phyloP scores from a whole-genome alignment of 2,113 vertebrate species.

The Thinocorus orbignyianus region DNA sequence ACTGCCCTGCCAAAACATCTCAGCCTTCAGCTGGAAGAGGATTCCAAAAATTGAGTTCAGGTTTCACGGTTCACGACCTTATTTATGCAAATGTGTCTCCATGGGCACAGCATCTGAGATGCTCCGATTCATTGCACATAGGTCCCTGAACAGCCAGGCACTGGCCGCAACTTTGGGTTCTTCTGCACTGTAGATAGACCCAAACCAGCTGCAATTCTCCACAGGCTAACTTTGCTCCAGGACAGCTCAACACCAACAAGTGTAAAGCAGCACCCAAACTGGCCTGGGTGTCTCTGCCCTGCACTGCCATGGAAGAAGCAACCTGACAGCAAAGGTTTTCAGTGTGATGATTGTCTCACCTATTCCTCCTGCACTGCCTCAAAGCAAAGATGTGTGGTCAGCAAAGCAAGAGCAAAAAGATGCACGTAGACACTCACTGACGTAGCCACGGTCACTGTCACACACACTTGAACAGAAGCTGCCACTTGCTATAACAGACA shows the following conservation, averaged over 20 bases:
- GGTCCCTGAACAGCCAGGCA: constrained; percentile 1
- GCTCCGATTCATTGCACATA: not conserved
- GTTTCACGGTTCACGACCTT: not conserved
- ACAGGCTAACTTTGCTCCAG: not conserved
- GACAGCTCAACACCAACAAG: not conserved
- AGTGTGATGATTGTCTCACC: not conserved
- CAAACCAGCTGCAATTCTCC: not conserved
- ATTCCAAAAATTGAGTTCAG: not conserved
- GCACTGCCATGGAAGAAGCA: not conserved
- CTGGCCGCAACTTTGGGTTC: not conserved
- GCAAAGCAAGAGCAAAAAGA: not conserved
- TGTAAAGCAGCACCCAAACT: not conserved
- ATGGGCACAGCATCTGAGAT: not conserved
- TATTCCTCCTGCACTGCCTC: not conserved
- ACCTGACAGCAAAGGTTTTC: not conserved
- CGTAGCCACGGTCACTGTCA: not conserved
- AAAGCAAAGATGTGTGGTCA: not conserved
- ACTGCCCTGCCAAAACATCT: not conserved
- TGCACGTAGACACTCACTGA: not conserved
- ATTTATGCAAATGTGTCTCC: not conserved
- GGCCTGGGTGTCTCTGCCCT: not conserved
- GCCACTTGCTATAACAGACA: not conserved
- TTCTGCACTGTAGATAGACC: not conserved
- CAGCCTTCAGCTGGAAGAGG: not conserved
- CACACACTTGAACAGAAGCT: not conserved